Evolutionary conservation across 2,113 vertebrate genomes (phyloP).

Genomic region (Pteronura brasiliensis): DNA sequence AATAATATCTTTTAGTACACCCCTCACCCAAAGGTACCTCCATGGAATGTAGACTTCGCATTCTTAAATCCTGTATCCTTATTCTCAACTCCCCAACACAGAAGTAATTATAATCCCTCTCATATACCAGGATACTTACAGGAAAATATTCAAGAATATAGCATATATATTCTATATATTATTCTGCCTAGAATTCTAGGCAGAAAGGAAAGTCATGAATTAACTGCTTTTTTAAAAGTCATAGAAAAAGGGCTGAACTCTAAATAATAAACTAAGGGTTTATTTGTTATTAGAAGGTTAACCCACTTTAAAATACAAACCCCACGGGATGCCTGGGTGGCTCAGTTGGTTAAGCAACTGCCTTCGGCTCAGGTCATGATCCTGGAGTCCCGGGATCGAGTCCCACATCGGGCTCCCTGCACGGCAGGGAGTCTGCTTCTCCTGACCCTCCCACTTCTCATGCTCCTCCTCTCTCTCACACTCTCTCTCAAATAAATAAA

Average conservation of each 20-base stretch:
- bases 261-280: neutral
- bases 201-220: neutral
- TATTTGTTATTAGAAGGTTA: neutral
- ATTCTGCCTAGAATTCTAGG: neutral
- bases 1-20: neutral
- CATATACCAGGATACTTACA: neutral
- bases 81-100: neutral
- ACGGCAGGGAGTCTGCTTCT: no score
- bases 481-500: no score
- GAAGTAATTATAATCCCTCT: neutral
- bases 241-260: neutral
- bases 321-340: no score
- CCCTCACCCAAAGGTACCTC: neutral
- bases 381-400: no score
- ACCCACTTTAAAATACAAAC: neutral
- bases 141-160: slow-evolving; percentile 12
- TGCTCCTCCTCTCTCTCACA: no score
- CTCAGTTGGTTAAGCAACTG: no score
- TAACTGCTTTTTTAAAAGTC: neutral
- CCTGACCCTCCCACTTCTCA: no score
- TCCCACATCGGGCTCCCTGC: no score
- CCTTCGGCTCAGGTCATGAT: no score
- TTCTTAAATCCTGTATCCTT: neutral
- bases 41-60: slow-evolving; percentile 1
- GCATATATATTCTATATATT: no score